Evolutionary conservation across 2,113 vertebrate genomes (phyloP).

Genomic region (Tyto alba): DNA sequence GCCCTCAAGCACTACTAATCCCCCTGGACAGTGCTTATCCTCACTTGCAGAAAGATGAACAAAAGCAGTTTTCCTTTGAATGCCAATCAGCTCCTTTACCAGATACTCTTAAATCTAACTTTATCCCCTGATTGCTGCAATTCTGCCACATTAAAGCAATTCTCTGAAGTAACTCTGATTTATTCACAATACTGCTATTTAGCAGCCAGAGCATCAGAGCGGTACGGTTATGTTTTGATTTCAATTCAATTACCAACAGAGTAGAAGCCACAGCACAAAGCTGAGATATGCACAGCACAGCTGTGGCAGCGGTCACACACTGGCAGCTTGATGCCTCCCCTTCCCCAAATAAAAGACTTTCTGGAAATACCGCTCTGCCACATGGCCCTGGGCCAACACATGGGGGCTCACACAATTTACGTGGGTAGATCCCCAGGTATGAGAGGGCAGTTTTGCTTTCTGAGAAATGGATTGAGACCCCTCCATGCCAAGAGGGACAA

Average conservation of each 20-base stretch:
- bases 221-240: conserved; percentile 16
- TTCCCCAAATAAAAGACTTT: background rate
- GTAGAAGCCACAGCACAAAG: background rate
- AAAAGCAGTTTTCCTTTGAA: conserved; percentile 11
- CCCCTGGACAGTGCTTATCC: background rate
- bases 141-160: background rate
- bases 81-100: conserved; percentile 17
- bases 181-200: conserved; percentile 36
- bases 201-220: background rate
- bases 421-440: rapidly evolving
- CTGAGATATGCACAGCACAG: background rate
- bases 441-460: background rate
- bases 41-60: background rate
- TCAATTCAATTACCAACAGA: conserved; percentile 27
- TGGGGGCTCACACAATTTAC: rapidly evolving
- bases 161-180: conserved; percentile 36
- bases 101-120: conserved; percentile 8
- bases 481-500: background rate
- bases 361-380: background rate
- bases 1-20: background rate
- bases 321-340: background rate
- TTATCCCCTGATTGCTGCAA: conserved; percentile 19
- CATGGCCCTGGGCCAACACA: rapidly evolving
- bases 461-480: background rate
- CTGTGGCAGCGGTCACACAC: background rate